phyloP scores from a whole-genome alignment of 2,888 invertebrate species.

The Osmoderma eremita region DNA sequence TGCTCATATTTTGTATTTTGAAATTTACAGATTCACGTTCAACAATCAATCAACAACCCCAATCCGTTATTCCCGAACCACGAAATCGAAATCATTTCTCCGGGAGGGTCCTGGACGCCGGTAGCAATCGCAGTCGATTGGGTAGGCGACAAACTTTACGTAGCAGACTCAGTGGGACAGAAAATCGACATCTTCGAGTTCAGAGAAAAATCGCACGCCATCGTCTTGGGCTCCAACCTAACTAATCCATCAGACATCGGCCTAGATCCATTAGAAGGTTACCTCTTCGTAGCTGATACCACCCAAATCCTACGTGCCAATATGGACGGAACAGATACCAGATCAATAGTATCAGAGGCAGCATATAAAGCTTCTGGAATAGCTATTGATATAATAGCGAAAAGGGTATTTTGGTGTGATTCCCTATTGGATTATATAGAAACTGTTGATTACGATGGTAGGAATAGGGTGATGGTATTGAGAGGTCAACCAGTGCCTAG shows the following conservation, averaged over 20 bases:
- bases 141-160: constrained; percentile 95
- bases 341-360: constrained; percentile 88
- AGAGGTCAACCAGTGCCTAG: constrained; percentile 87
- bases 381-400: constrained; percentile 88
- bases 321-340: constrained; percentile 91
- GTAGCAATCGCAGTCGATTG: constrained; percentile 95
- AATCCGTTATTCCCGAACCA: constrained; percentile 56
- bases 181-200: constrained; percentile 95
- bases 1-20: too few relatives aligned
- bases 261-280: constrained; percentile 89
- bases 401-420: constrained; percentile 96
- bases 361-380: constrained; percentile 94
- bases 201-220: constrained; percentile 86
- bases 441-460: constrained; percentile 92
- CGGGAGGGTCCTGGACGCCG: constrained; percentile 90
- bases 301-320: constrained; percentile 86
- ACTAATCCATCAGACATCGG: constrained; percentile 92
- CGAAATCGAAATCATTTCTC: constrained; percentile 76
- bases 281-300: constrained; percentile 88
- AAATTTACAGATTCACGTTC: constrained; percentile 71
- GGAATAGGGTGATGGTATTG: constrained; percentile 80
- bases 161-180: constrained; percentile 91
- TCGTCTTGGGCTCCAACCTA: constrained; percentile 90
- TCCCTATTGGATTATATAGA: constrained; percentile 95
- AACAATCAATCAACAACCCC: constrained; percentile 66